Evolutionary conservation across 2,113 vertebrate genomes (phyloP).

Genomic region (Epinephelus cyanopodus): DNA sequence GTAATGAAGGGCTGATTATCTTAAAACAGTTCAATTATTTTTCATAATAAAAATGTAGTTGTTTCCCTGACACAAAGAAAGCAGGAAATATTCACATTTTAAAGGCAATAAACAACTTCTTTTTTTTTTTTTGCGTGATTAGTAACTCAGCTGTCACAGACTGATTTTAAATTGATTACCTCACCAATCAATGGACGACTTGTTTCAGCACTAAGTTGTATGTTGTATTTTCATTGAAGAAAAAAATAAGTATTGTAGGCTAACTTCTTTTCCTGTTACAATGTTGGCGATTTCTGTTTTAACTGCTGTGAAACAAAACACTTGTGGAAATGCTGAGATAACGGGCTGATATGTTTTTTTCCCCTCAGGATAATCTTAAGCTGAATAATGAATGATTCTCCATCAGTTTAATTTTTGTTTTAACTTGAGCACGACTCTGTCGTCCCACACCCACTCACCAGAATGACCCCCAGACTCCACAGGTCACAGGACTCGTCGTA

Average conservation of each 20-base stretch:
- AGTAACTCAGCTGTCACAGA: background rate
- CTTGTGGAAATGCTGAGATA: background rate
- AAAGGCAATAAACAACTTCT: background rate
- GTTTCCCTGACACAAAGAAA: too few relatives aligned
- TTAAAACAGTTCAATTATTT: too few relatives aligned
- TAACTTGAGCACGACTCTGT: background rate
- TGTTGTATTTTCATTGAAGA: background rate
- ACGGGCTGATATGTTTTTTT: constrained; percentile 1
- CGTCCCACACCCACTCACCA: constrained; percentile 87
- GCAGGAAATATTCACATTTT: background rate
- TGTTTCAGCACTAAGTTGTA: background rate
- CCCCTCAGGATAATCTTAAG: background rate
- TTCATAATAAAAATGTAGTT: too few relatives aligned
- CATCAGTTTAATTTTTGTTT: background rate
- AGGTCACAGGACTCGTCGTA: constrained; percentile 99
- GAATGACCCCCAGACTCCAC: constrained; percentile 97
- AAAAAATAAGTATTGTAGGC: background rate
- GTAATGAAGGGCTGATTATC: too few relatives aligned
- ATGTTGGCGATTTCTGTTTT: background rate
- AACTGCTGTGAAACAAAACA: background rate
- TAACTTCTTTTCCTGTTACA: background rate
- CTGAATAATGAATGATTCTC: constrained; percentile 25
- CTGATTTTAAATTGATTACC: background rate
- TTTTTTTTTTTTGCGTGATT: background rate
- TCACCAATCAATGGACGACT: background rate